A percentile compares a stretch with the other conserved stretches of the same genome.
phyloP scores from a whole-genome alignment of 2,888 invertebrate species.

The Apodemia hepburni region DNA sequence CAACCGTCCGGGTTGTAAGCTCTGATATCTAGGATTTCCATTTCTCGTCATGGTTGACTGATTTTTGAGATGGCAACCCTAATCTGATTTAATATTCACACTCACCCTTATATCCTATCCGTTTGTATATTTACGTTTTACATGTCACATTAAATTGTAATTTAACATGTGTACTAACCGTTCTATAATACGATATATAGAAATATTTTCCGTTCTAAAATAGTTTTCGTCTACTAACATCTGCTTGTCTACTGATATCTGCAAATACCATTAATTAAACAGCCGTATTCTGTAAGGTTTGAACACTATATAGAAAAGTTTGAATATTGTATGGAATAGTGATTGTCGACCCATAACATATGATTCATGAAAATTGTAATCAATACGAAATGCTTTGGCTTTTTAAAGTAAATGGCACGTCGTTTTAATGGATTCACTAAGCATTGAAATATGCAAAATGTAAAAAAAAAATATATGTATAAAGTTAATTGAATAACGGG shows the following conservation, averaged over 20 bases:
- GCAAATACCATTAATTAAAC: background rate
- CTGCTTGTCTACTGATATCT: background rate
- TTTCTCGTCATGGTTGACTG: too few species aligned
- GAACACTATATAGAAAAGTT: too few species aligned
- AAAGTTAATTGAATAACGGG: too few species aligned
- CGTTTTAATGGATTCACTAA: too few species aligned
- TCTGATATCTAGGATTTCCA: too few species aligned
- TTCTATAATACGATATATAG: background rate
- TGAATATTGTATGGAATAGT: background rate
- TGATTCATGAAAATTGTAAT: too few species aligned
- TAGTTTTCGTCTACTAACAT: background rate
- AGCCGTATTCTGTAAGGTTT: background rate
- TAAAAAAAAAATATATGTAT: too few species aligned
- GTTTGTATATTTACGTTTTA: slow-evolving; percentile 1
- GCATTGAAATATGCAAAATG: too few species aligned
- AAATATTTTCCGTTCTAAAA: background rate
- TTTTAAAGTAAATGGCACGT: too few species aligned
- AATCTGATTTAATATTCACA: background rate
- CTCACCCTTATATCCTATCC: background rate
- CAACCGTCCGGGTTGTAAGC: too few species aligned
- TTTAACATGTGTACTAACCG: background rate
- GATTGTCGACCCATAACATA: background rate
- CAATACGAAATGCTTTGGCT: too few species aligned
- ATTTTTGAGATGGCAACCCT: too few species aligned
- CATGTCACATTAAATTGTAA: background rate